phyloP scores from a whole-genome alignment of 2,113 vertebrate species.

The Hippopotamus amphibius region DNA sequence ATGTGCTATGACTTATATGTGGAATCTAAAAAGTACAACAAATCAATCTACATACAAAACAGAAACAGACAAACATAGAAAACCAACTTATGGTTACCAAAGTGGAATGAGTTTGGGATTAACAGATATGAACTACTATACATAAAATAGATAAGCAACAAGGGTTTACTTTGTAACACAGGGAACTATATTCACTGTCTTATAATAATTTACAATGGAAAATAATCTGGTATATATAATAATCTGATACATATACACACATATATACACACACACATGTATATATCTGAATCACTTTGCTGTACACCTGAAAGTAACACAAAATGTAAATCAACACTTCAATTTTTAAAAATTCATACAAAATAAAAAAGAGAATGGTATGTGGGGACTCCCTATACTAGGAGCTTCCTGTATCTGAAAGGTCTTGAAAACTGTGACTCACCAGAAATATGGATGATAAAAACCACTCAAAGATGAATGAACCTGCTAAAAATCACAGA shows the following conservation, averaged over 20 bases:
- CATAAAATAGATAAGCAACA: not conserved
- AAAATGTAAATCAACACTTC: too few species aligned
- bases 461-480: not conserved
- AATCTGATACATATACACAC: too few species aligned
- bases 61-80: not conserved
- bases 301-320: not conserved
- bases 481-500: not conserved
- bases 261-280: too few species aligned
- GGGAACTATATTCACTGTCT: not conserved
- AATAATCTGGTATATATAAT: not conserved
- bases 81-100: not conserved
- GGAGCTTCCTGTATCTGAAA: conserved; percentile 13
- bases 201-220: not conserved
- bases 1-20: not conserved
- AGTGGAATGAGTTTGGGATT: not conserved
- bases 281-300: not conserved
- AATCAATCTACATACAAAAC: not conserved
- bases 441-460: not conserved
- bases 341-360: not conserved
- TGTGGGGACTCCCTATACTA: not conserved
- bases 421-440: not conserved
- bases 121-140: not conserved
- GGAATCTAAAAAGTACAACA: not conserved
- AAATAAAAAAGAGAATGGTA: not conserved
- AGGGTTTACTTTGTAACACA: not conserved